A percentile compares a stretch with the other conserved stretches of the same genome.
Evolutionary conservation across 1,140 invertebrate genomes (phyloP).

Genomic region (Aphis craccivora): DNA sequence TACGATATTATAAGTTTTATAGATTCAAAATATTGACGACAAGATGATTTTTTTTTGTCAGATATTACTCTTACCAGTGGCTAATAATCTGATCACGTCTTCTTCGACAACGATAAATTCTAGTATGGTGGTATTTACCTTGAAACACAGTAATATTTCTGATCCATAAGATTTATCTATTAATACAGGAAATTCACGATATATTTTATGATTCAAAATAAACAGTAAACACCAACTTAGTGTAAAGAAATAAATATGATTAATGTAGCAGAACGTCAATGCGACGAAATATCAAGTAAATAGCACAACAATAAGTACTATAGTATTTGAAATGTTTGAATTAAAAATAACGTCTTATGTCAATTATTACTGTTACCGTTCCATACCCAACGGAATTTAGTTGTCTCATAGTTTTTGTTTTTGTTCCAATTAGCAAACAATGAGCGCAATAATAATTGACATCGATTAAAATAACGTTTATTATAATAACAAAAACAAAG

Average conservation of each 20-base stretch:
- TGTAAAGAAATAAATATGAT: not conserved
- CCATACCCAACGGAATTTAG: not conserved
- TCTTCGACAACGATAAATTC: not conserved
- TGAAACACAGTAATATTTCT: constrained; percentile 20
- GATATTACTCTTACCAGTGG: not conserved
- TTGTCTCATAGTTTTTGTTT: not conserved
- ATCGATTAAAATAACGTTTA: not conserved
- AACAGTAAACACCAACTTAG: not conserved
- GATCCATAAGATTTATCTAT: not conserved
- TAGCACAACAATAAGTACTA: not conserved
- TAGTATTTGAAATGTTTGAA: not conserved
- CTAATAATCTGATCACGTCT: constrained; percentile 26
- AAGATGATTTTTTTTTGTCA: not conserved
- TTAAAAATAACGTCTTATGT: not conserved
- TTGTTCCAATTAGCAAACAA: not conserved
- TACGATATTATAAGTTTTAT: constrained; percentile 4
- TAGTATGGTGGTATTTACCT: not conserved
- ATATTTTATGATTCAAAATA: not conserved
- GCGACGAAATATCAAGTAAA: not conserved
- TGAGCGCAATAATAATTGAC: not conserved
- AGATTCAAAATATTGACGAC: not conserved
- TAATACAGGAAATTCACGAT: not conserved
- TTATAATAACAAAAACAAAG: not conserved
- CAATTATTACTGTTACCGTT: not conserved
- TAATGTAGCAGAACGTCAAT: not conserved